These are phyloP conservation scores for Neoitamus cyanurus DNA, from an alignment of 2,888 invertebrate genomes.

Conservation along the genomic window DNA sequence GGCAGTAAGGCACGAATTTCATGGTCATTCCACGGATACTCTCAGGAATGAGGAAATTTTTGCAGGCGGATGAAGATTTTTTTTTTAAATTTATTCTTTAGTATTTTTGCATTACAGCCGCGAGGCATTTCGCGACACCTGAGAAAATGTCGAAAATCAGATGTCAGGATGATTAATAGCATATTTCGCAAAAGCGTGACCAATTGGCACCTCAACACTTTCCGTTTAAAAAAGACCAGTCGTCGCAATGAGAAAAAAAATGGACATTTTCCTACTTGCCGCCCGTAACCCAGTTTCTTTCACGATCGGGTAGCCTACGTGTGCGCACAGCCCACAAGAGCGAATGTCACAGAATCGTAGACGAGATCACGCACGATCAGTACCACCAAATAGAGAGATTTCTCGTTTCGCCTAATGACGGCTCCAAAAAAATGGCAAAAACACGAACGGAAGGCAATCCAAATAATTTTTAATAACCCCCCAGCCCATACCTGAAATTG, in stretches of 20 bases:
- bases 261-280: background rate
- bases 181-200: background rate
- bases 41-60: background rate
- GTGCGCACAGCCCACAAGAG: background rate
- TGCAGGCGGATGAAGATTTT: background rate
- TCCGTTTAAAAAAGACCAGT: too few relatives aligned
- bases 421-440: background rate
- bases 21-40: background rate
- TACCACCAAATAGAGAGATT: background rate
- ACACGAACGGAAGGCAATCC: background rate
- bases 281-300: conserved; percentile 5
- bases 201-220: background rate
- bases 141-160: background rate
- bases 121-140: background rate
- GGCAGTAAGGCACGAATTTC: background rate
- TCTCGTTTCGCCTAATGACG: background rate
- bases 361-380: background rate
- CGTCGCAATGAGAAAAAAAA: too few relatives aligned
- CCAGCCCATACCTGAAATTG: background rate
- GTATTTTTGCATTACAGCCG: background rate
- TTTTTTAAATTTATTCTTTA: background rate
- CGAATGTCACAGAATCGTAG: background rate
- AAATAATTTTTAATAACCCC: conserved; percentile 40
- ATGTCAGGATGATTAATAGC: background rate
- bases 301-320: background rate